Evolutionary conservation across 37 sponge, comb jelly and placozoan genomes (phyloP).

Genomic region (Diacarnus erythraeanus): DNA sequence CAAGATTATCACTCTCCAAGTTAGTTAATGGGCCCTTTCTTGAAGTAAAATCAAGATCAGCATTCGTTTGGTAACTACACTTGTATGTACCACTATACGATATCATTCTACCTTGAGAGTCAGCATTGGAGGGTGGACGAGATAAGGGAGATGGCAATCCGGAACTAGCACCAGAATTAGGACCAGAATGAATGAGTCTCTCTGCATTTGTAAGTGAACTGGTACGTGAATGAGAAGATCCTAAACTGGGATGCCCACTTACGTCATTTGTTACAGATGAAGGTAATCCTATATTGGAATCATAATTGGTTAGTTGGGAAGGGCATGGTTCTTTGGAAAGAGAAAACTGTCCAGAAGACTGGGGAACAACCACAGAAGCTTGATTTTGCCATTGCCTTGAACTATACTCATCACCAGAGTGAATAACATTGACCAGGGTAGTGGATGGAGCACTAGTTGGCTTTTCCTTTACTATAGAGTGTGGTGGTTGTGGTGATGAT

Average conservation of each 20-base stretch:
- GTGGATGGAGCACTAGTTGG: constrained; percentile 6
- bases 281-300: neutral
- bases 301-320: neutral
- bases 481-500: neutral
- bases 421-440: neutral
- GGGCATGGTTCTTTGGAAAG: too few relatives aligned
- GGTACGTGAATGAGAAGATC: neutral
- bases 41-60: neutral
- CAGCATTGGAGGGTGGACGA: neutral
- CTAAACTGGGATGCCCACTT: neutral
- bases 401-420: neutral
- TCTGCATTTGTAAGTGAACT: neutral
- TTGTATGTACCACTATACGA: neutral
- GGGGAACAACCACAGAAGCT: neutral
- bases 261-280: neutral
- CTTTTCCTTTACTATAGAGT: neutral
- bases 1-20: neutral
- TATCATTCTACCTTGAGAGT: neutral
- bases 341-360: neutral
- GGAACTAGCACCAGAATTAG: neutral
- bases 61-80: neutral
- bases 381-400: neutral
- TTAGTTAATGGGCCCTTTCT: neutral
- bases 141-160: neutral
- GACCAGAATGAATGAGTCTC: too few relatives aligned